A percentile compares a stretch with the other conserved stretches of the same genome.
Evolutionary conservation across 2,113 vertebrate genomes (phyloP).

Genomic region (Xiphophorus hellerii): DNA sequence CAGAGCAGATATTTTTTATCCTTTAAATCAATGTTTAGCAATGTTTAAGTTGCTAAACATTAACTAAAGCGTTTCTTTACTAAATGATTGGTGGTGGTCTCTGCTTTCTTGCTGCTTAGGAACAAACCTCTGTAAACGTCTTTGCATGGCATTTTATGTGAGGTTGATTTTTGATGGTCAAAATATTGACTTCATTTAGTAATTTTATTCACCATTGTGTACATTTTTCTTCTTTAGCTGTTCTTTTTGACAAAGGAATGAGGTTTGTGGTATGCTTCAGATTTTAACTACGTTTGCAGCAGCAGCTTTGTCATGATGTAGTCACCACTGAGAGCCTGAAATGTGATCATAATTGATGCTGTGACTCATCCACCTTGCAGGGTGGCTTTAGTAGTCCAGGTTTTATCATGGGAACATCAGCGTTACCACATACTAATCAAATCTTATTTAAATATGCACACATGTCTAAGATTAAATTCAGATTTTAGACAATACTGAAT

Average conservation of each 20-base stretch:
- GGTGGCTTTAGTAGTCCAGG: background rate
- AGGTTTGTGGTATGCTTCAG: background rate
- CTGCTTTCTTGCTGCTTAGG: too few species aligned
- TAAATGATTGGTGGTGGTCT: too few species aligned
- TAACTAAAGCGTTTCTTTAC: too few species aligned
- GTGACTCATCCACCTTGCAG: conserved; percentile 14
- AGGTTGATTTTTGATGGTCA: too few species aligned
- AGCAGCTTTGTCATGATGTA: conserved; percentile 12
- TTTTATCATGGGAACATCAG: background rate
- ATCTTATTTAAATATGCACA: conserved; percentile 10
- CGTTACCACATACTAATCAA: background rate
- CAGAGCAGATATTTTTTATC: too few species aligned
- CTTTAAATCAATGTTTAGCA: too few species aligned
- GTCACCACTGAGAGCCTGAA: background rate
- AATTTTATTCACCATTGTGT: too few species aligned
- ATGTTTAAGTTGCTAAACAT: too few species aligned
- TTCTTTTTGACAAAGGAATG: background rate
- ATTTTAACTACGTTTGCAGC: background rate
- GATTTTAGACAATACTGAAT: background rate
- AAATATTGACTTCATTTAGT: too few species aligned
- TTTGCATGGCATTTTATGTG: too few species aligned
- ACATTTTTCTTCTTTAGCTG: background rate
- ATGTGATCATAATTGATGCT: background rate
- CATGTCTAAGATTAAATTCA: background rate
- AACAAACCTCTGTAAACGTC: too few species aligned